Evolutionary conservation across 2,797 vertebrate species (phyloP).

Genomic region (Danio jaintianensis): DNA sequence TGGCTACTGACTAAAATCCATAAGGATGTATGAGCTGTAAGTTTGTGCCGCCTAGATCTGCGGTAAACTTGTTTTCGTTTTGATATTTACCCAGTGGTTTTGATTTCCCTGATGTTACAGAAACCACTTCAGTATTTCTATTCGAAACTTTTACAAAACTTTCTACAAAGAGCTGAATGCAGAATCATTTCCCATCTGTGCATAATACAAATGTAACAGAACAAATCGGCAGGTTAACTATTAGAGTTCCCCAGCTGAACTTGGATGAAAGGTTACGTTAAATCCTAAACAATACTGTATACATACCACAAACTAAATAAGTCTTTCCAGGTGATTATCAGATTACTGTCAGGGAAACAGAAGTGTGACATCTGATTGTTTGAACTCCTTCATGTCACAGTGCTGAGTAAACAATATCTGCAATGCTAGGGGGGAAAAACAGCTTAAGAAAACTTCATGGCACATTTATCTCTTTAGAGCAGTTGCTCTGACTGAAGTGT

Average conservation of each 20-base stretch:
- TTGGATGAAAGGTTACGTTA: neutral
- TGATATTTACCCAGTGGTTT: constrained; percentile 9
- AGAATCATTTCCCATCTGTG: neutral
- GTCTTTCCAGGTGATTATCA: constrained; percentile 30
- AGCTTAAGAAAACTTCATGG: neutral
- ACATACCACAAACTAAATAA: neutral
- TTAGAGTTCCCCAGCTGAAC: neutral
- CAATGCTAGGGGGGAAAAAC: neutral
- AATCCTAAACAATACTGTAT: neutral
- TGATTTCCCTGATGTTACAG: constrained; percentile 8
- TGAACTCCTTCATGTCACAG: constrained; percentile 10
- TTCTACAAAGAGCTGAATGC: neutral
- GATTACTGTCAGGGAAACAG: neutral
- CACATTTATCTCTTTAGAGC: neutral
- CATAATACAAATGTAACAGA: neutral
- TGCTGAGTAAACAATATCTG: constrained; percentile 6
- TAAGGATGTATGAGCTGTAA: neutral
- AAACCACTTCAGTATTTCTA: neutral
- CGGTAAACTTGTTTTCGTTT: neutral
- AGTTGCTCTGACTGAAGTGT: neutral
- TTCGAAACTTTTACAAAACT: neutral
- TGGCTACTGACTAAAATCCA: neutral
- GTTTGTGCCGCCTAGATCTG: neutral
- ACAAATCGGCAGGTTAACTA: neutral
- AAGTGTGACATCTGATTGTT: constrained; percentile 32